Percentiles rank a stretch among this genome's conserved stretches.
Evolutionary conservation across 2,888 invertebrate genomes (phyloP).

Genomic region (Zygothrica quintamaculata): DNA sequence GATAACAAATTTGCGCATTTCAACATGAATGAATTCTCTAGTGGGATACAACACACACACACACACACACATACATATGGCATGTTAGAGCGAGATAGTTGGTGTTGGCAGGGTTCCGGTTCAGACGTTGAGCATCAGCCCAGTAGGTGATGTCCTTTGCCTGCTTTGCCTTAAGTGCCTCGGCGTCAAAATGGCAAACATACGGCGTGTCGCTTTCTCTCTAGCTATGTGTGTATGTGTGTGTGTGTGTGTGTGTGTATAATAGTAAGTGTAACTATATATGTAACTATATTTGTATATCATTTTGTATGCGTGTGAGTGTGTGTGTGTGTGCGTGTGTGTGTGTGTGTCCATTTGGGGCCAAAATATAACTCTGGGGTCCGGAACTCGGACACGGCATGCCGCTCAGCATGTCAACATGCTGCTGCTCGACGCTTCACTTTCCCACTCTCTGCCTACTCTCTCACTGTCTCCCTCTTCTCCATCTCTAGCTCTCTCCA

Average conservation of each 20-base stretch:
- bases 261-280: conserved; percentile 1
- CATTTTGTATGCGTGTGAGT: conserved; percentile 7
- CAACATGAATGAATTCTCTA: conserved; percentile 81
- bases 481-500: not conserved
- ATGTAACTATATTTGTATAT: too few relatives aligned
- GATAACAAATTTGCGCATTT: conserved; percentile 82
- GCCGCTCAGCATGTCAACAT: conserved; percentile 29
- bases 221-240: conserved; percentile 44
- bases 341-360: conserved; percentile 33
- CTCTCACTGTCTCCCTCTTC: not conserved
- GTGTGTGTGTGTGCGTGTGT: conserved; percentile 16
- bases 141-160: conserved; percentile 40
- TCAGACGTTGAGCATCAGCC: conserved; percentile 7
- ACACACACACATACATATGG: conserved; percentile 32
- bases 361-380: conserved; percentile 51
- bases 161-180: conserved; percentile 66
- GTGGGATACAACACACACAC: conserved; percentile 56
- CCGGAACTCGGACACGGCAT: conserved; percentile 9
- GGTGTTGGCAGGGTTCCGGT: conserved; percentile 30
- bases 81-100: too few relatives aligned
- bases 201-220: too few relatives aligned
- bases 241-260: conserved; percentile 9
- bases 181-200: conserved; percentile 72
- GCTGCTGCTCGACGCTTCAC: not conserved
- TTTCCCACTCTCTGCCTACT: not conserved